Evolutionary conservation across 1,140 invertebrate species (phyloP).

Genomic region (Papilio machaon): DNA sequence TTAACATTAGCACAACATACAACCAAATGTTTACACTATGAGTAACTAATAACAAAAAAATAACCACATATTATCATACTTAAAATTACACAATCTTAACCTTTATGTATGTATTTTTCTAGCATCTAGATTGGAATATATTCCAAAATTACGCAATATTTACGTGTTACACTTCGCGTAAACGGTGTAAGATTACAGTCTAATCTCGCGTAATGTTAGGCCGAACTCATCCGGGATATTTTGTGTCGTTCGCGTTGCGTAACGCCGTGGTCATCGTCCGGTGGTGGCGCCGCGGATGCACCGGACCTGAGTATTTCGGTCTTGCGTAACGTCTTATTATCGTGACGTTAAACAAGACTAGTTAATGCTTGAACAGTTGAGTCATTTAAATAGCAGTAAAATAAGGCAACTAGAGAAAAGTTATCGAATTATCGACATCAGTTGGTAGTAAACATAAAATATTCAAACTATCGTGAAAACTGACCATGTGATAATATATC

Average conservation of each 20-base stretch:
- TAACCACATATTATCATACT: too few relatives aligned
- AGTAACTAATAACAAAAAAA: too few relatives aligned
- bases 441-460: too few relatives aligned
- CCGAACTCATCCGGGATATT: not conserved
- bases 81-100: too few relatives aligned
- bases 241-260: conserved; percentile 21
- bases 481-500: too few relatives aligned
- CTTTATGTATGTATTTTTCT: too few relatives aligned
- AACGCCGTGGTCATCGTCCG: conserved; percentile 25
- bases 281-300: not conserved
- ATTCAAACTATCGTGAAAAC: too few relatives aligned
- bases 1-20: too few relatives aligned
- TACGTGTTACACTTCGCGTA: not conserved
- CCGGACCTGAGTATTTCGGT: conserved; percentile 8
- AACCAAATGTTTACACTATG: too few relatives aligned
- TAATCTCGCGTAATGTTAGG: conserved; percentile 23
- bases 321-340: conserved; percentile 24
- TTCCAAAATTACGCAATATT: not conserved
- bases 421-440: not conserved
- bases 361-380: not conserved
- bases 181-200: conserved; percentile 9
- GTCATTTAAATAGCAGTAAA: not conserved
- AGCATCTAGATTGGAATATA: not conserved
- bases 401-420: not conserved
- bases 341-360: not conserved